These are phyloP conservation scores for Eurystomus glaucurus DNA, from an alignment of 2,797 vertebrate genomes.

Conservation along the genomic window DNA sequence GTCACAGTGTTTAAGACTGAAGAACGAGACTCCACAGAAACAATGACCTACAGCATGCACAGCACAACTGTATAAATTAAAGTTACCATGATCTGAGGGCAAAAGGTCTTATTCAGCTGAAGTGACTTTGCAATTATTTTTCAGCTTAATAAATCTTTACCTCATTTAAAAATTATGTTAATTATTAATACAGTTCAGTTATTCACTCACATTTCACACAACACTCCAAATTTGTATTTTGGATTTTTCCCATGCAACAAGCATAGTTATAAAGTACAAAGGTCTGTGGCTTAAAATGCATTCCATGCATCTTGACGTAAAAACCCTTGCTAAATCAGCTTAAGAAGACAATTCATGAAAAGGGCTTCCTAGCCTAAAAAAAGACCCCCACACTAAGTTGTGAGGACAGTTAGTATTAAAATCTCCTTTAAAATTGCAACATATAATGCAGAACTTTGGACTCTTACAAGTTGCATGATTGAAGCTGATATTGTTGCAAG, in stretches of 20 bases:
- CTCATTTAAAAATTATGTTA: not conserved
- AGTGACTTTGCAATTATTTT: conserved; percentile 9
- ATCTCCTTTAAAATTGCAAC: not conserved
- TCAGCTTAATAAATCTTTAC: conserved; percentile 1
- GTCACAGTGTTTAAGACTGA: not conserved
- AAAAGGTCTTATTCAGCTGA: not conserved
- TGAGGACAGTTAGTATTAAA: not conserved
- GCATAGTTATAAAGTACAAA: not conserved
- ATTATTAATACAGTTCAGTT: not conserved
- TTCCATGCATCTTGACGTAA: not conserved
- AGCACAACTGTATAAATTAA: not conserved
- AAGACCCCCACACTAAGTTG: not conserved
- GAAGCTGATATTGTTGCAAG: not conserved
- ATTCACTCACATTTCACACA: not conserved
- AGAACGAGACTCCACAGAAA: not conserved
- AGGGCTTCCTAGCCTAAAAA: not conserved
- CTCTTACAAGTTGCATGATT: not conserved
- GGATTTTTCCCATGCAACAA: not conserved
- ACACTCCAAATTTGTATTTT: not conserved
- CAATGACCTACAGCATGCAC: not conserved
- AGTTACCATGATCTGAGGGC: not conserved
- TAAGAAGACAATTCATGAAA: not conserved
- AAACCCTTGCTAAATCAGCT: not conserved
- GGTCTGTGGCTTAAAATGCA: not conserved
- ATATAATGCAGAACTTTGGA: not conserved